Evolutionary conservation across 2,113 vertebrate genomes (phyloP).

Genomic region (Brachyhypopomus gauderio): DNA sequence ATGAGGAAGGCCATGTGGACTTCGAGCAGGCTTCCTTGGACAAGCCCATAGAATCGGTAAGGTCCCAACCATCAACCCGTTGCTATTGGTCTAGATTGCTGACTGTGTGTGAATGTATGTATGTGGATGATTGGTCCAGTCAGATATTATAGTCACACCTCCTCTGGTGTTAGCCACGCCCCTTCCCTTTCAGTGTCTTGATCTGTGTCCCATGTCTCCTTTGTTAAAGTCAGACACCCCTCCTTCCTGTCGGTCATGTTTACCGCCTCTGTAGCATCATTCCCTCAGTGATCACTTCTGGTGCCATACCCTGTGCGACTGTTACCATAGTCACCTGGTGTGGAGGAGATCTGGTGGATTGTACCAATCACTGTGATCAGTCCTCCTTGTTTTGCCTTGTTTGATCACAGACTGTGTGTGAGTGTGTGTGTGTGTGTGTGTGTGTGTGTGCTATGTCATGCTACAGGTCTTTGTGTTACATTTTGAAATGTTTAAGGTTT

Average conservation of each 20-base stretch:
- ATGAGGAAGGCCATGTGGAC: constrained; percentile 98
- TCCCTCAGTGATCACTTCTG: constrained; percentile 39
- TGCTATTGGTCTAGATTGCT: constrained; percentile 65
- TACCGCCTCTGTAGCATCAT: constrained; percentile 6
- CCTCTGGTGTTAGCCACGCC: constrained; percentile 58
- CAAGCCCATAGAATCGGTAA: constrained; percentile 99
- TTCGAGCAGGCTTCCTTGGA: constrained; percentile 97
- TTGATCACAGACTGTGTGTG: constrained; percentile 45
- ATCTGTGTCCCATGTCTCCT: not conserved
- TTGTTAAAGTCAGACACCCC: not conserved
- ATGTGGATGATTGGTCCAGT: constrained; percentile 81
- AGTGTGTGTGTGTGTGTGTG: not conserved
- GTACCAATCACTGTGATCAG: constrained; percentile 56
- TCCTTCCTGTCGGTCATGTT: not conserved
- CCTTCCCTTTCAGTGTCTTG: constrained; percentile 38
- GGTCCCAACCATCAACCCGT: constrained; percentile 65
- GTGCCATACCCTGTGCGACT: constrained; percentile 27
- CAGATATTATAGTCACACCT: constrained; percentile 65
- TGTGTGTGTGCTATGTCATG: constrained; percentile 16
- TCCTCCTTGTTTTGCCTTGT: constrained; percentile 5
- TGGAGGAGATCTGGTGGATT: constrained; percentile 46
- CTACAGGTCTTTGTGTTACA: constrained; percentile 21
- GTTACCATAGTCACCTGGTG: constrained; percentile 30
- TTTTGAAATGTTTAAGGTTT: constrained; percentile 27
- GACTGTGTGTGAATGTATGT: constrained; percentile 73